Percentiles rank a stretch among this genome's conserved stretches.
Conservation (phyloP, 2,113 vertebrate species). For the Hypomesus transpacificus region DNA sequence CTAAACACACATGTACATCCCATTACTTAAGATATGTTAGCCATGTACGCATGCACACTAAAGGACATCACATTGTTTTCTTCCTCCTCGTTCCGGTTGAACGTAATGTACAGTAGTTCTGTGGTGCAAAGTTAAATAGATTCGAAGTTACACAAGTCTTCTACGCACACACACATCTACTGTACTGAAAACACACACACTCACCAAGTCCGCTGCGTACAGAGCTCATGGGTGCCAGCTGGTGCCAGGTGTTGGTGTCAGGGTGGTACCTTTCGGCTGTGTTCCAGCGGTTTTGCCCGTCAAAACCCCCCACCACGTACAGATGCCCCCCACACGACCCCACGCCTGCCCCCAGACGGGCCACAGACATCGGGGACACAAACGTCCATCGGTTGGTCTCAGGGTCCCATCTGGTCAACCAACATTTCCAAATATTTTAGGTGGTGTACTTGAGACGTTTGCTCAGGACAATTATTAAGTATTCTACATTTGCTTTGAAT, state of each 20-base stretch:
- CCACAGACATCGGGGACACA: constrained; percentile 70
- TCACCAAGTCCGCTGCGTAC: constrained; percentile 76
- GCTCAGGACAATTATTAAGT: constrained; percentile 21
- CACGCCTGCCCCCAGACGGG: constrained; percentile 76
- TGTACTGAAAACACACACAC: constrained; percentile 11
- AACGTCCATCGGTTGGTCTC: constrained; percentile 74
- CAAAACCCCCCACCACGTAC: constrained; percentile 76
- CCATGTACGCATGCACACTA: background rate
- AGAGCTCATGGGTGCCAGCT: constrained; percentile 68
- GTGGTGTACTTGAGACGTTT: constrained; percentile 15
- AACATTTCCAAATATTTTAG: constrained; percentile 9
- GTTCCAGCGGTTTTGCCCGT: constrained; percentile 73
- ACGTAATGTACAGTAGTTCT: too few species aligned
- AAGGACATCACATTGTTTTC: background rate
- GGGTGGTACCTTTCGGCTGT: constrained; percentile 74
- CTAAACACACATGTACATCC: constrained; percentile 40
- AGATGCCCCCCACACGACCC: constrained; percentile 65
- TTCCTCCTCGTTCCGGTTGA: too few species aligned
- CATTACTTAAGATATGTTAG: background rate
- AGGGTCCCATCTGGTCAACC: constrained; percentile 73
- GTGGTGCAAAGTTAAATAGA: too few species aligned
- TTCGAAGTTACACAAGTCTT: background rate
- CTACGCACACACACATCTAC: constrained; percentile 8
- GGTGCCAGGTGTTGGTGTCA: constrained; percentile 73
- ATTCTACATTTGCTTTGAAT: background rate